These are phyloP conservation scores for Babyrousa celebensis DNA, from an alignment of 2,797 vertebrate genomes.

Conservation along the genomic window DNA sequence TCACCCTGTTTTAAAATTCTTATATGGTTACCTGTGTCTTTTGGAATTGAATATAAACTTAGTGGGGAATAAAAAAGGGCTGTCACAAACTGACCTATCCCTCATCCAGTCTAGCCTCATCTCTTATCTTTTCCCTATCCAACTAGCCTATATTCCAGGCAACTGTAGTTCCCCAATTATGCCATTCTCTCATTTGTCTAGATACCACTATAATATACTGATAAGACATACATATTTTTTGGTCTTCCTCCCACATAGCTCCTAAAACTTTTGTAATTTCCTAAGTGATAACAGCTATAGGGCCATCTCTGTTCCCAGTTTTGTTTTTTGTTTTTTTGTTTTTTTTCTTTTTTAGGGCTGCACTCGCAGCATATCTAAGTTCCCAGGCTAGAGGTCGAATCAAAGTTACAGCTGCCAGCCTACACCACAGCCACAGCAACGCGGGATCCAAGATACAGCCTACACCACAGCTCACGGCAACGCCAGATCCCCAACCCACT, in stretches of 20 bases:
- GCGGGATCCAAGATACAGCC: too few species aligned
- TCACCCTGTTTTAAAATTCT: constrained; percentile 28
- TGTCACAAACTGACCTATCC: not conserved
- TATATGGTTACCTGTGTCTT: not conserved
- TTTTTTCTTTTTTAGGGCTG: too few species aligned
- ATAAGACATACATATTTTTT: not conserved
- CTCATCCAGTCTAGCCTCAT: not conserved
- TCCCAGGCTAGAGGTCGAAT: too few species aligned
- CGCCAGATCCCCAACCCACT: too few species aligned
- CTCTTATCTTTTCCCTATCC: not conserved
- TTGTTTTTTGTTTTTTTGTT: too few species aligned
- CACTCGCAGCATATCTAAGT: too few species aligned
- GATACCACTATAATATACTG: not conserved
- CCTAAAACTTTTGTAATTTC: not conserved
- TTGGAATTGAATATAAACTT: constrained; percentile 38
- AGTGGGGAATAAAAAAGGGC: not conserved
- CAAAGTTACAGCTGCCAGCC: too few species aligned
- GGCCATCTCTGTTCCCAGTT: not conserved
- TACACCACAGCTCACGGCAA: too few species aligned
- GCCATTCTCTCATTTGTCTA: not conserved
- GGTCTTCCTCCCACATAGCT: not conserved
- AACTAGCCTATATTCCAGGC: not conserved
- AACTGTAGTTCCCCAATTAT: constrained; percentile 4
- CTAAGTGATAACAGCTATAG: not conserved
- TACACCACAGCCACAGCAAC: too few species aligned